Evolutionary conservation across 2,113 vertebrate genomes (phyloP), one percentile per base, ranked within the genome.

Genomic region (Nibea albiflora): DNA sequence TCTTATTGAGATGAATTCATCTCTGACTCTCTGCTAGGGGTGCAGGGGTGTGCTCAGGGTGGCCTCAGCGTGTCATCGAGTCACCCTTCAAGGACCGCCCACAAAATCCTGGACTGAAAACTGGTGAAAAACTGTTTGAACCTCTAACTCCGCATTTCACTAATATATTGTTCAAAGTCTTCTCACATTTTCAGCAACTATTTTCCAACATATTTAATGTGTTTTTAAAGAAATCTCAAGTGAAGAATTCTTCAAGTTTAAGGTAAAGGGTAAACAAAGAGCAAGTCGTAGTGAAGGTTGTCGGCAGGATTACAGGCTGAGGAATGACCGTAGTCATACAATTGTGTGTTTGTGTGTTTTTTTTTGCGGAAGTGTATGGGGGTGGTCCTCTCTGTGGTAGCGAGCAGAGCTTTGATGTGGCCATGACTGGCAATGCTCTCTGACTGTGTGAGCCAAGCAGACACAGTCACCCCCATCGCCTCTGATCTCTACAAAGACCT

Each of bases 401-500:
- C 69, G 71, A 77, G 68, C 81, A 62, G 73, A 68, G 69, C 90
- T 91, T 91, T 91, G 90, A 92, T 88, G 86, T 89, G 78, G 63
- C 49, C 64, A 12, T 83, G 54, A 60, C 88, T 81, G 85, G 84
- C 85, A 75, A 53, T 44, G 8, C 74, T 66, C 80, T 73, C 35
- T 50, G 57, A 69, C 76, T 75, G 67, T 60, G 63, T 79, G 81
- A 82, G 85, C 89, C 83, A 80, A 76, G 80, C 73, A 83, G 66
- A 81, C 83, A 66, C 80, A 74, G 74, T 83, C 66, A 80, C 76
- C 85, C 35, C 67, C 26, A 22, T 76, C 64, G 78, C 69, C 84
- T 90, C 81, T 85, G 85, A 91, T 92, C 87, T 87, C 73, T 81
- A 85, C 66, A 90, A 85, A 90, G 79, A 79, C 76, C 78, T 68